These are phyloP conservation scores for Ischnura elegans DNA, from an alignment of 2,888 invertebrate genomes.

Conservation along the genomic window DNA sequence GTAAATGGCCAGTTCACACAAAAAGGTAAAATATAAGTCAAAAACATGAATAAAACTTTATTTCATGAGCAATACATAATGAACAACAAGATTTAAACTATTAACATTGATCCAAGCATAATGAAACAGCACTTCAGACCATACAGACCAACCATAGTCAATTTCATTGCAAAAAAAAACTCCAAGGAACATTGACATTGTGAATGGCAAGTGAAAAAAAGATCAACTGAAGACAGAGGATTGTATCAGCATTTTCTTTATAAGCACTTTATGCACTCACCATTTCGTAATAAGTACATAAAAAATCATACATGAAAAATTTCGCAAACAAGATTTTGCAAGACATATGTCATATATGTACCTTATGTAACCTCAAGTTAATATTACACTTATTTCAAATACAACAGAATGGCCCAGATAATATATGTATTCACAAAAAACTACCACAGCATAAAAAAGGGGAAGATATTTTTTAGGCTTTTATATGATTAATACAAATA, in stretches of 20 bases:
- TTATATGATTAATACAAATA: not conserved
- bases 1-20: no score
- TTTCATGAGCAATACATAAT: conserved; percentile 26
- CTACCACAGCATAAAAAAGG: not conserved
- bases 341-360: not conserved
- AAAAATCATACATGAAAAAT: not conserved
- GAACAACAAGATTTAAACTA: conserved; percentile 22
- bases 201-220: not conserved
- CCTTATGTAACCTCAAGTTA: not conserved
- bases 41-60: not conserved
- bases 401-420: not conserved
- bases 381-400: not conserved
- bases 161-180: not conserved
- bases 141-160: not conserved
- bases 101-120: not conserved
- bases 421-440: no score
- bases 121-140: not conserved
- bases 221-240: not conserved
- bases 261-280: no score
- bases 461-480: not conserved
- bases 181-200: not conserved
- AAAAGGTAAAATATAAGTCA: not conserved
- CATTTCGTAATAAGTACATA: not conserved
- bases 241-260: not conserved
- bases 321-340: not conserved